These are phyloP conservation scores for Cirrhinus mrigala DNA, from an alignment of 2,797 vertebrate genomes.

Conservation along the genomic window DNA sequence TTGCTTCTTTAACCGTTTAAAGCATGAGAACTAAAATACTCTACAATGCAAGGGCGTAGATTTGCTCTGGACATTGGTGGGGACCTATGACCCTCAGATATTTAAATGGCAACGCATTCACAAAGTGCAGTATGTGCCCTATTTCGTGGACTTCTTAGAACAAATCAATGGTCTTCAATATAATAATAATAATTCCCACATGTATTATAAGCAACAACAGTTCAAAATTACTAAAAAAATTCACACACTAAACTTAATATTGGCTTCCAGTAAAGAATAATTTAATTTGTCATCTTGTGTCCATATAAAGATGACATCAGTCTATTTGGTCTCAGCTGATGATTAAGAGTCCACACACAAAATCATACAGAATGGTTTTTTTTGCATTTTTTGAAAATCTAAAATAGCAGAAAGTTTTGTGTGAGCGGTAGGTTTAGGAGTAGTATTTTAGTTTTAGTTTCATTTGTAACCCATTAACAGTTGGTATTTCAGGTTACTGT, in stretches of 20 bases:
- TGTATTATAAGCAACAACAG: background rate
- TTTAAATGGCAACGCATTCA: constrained; percentile 34
- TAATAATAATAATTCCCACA: constrained; percentile 6
- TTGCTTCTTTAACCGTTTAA: constrained; percentile 3
- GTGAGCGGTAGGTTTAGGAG: no score
- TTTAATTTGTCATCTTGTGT: background rate
- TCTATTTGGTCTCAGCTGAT: constrained; percentile 42
- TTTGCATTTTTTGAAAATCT: no score
- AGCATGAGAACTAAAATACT: constrained; percentile 16
- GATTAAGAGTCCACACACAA: constrained; percentile 24
- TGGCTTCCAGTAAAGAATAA: background rate
- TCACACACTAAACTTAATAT: constrained; percentile 2
- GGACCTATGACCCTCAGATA: constrained; percentile 12
- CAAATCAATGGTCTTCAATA: background rate
- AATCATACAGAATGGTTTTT: no score
- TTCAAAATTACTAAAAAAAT: background rate
- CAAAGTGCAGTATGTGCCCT: constrained; percentile 44
- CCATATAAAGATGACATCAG: constrained; percentile 3
- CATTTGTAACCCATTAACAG: no score
- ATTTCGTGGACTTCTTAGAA: background rate
- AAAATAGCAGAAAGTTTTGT: no score
- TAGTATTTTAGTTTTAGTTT: no score
- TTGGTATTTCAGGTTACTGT: background rate
- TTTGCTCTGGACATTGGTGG: no score
- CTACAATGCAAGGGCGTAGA: constrained; percentile 8